These are phyloP conservation scores for Acrobeloides nanus DNA, from an alignment of 2,888 invertebrate species.

Conservation along the genomic window DNA sequence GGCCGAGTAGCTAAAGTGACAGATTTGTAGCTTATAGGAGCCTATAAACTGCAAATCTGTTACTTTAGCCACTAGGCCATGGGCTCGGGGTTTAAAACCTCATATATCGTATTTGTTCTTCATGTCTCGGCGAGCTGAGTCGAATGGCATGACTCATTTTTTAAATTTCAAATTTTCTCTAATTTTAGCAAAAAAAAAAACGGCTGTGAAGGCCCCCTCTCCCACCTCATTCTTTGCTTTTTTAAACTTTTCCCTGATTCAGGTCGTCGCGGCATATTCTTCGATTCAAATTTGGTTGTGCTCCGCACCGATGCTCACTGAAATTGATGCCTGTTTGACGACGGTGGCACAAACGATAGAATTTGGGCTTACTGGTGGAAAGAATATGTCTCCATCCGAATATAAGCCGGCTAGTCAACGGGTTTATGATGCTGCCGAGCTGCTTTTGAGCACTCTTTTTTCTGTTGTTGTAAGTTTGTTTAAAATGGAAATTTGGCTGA, in stretches of 20 bases:
- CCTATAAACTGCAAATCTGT: too few relatives aligned
- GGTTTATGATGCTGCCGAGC: constrained; percentile 93
- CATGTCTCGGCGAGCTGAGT: too few relatives aligned
- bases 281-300: constrained; percentile 72
- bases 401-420: constrained; percentile 88
- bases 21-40: too few relatives aligned
- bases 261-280: constrained; percentile 64
- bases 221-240: background rate
- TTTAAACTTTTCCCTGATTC: constrained; percentile 5
- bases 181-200: too few relatives aligned
- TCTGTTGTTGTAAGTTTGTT: constrained; percentile 2
- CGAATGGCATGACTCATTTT: too few relatives aligned
- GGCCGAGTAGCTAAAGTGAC: too few relatives aligned
- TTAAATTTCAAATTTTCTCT: too few relatives aligned
- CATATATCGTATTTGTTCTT: too few relatives aligned
- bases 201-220: too few relatives aligned
- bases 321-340: constrained; percentile 82
- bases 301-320: constrained; percentile 78
- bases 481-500: background rate
- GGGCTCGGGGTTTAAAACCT: too few relatives aligned
- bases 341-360: constrained; percentile 93
- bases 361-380: constrained; percentile 89
- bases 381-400: constrained; percentile 59
- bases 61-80: too few relatives aligned
- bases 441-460: constrained; percentile 66